Evolutionary conservation across 35 echinoderm and acorn worm genomes (phyloP).

Genomic region (Amphiura filiformis): DNA sequence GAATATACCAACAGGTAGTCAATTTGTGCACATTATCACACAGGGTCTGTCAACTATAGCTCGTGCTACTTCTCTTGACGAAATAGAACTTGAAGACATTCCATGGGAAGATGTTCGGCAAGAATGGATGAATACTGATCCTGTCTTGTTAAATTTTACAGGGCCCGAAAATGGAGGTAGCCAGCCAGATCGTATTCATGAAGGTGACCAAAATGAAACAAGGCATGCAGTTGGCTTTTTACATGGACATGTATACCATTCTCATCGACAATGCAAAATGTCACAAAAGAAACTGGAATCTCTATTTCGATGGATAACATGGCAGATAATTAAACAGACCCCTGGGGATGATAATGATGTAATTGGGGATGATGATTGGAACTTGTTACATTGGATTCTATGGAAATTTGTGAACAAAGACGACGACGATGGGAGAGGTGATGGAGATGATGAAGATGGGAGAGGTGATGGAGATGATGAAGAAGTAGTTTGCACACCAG

Average conservation of each 20-base stretch:
- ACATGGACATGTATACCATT: background rate
- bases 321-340: background rate
- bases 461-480: background rate
- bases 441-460: background rate
- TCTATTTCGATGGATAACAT: background rate
- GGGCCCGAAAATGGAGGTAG: no score
- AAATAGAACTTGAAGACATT: no score
- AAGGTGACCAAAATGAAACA: background rate
- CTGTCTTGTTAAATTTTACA: no score
- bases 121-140: no score
- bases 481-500: no score
- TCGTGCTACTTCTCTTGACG: no score
- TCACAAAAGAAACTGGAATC: background rate
- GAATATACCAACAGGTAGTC: no score
- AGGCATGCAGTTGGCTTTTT: background rate
- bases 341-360: background rate
- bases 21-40: no score
- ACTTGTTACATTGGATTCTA: background rate
- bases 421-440: background rate
- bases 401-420: background rate
- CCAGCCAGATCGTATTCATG: background rate
- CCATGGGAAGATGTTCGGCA: no score
- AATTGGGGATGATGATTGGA: background rate
- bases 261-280: background rate
- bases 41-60: no score